Conservation (phyloP, 2,888 invertebrate species). For the Cancer borealis region DNA sequence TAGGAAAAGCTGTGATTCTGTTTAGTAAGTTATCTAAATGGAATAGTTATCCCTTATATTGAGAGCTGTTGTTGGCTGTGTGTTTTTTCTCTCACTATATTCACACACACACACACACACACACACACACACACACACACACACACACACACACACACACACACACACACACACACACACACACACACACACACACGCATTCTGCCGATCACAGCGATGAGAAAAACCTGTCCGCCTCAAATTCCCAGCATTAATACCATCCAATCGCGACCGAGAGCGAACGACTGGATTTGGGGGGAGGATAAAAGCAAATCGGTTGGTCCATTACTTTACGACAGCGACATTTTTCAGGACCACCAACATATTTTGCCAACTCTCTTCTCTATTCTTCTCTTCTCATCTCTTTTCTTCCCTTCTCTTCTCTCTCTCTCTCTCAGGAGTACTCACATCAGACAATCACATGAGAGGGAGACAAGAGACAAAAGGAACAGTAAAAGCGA, state of each 20-base stretch:
- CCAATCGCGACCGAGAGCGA: neutral
- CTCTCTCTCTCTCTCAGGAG: neutral
- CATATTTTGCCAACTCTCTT: neutral
- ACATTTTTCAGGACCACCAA: conserved; percentile 24
- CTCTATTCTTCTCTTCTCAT: neutral
- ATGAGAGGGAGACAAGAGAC: neutral
- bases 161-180: neutral
- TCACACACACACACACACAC: too few species aligned
- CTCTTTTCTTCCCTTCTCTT: neutral
- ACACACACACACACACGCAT: neutral
- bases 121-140: too few species aligned
- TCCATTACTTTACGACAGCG: conserved; percentile 24
- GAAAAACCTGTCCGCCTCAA: conserved; percentile 13
- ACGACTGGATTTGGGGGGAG: conserved; percentile 33
- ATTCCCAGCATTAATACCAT: neutral
- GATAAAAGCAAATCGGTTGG: conserved; percentile 33
- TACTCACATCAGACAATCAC: conserved; percentile 1
- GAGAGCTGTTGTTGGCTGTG: too few species aligned
- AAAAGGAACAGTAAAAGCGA: conserved; percentile 18
- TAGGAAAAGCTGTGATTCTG: too few species aligned
- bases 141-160: neutral
- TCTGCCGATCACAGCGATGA: conserved; percentile 10
- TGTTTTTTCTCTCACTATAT: too few species aligned
- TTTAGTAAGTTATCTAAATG: too few species aligned
- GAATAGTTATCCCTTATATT: too few species aligned